phyloP scores from a whole-genome alignment of 2,797 vertebrate genomes.

The Dendrocincla fuliginosa region DNA sequence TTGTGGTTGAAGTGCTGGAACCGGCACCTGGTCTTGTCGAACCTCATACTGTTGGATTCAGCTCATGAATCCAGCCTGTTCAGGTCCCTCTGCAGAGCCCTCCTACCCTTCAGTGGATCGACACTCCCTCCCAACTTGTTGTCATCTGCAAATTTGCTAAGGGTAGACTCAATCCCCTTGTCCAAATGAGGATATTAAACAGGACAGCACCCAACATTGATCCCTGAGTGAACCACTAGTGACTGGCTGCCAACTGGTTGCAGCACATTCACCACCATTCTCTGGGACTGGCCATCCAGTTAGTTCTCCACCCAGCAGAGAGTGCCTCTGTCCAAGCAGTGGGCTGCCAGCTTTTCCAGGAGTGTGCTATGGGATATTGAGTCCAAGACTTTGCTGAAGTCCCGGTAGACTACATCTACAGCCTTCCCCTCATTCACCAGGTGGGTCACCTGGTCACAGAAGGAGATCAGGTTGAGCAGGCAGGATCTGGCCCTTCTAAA shows the following conservation, averaged over 20 bases:
- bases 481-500: background rate
- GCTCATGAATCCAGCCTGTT: background rate
- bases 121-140: background rate
- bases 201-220: background rate
- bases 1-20: background rate
- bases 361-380: background rate
- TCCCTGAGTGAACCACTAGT: background rate
- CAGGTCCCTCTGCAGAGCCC: background rate
- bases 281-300: background rate
- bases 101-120: background rate
- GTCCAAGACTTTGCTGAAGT: background rate
- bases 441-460: background rate
- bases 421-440: background rate
- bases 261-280: background rate
- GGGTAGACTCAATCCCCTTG: background rate
- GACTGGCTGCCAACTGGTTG: background rate
- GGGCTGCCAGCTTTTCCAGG: background rate
- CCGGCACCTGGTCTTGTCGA: background rate
- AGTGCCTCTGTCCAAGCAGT: background rate
- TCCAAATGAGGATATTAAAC: background rate
- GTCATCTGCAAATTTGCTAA: background rate
- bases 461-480: background rate
- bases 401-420: background rate
- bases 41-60: background rate
- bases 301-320: background rate